Conservation (phyloP, 2,888 invertebrate genomes). For the Dasypolia templi region DNA sequence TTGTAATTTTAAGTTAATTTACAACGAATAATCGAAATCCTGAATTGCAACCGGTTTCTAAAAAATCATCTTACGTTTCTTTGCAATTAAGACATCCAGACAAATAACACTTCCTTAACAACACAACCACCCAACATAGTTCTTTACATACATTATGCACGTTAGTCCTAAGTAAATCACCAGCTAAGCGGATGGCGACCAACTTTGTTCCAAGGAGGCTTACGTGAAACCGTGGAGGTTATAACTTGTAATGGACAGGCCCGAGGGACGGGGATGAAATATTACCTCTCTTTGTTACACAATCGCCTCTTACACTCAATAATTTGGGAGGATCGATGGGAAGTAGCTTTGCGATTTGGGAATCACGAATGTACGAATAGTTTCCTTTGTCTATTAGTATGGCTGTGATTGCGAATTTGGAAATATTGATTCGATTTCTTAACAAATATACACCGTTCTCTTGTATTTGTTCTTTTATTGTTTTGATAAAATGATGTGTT, state of each 20-base stretch:
- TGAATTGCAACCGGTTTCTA: too few species aligned
- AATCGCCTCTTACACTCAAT: slow-evolving; percentile 63
- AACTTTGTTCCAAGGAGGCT: slow-evolving; percentile 48
- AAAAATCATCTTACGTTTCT: neutral
- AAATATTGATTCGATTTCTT: slow-evolving; percentile 16
- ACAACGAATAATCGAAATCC: too few species aligned
- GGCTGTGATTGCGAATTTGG: slow-evolving; percentile 32
- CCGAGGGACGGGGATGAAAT: slow-evolving; percentile 61
- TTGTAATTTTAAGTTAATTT: neutral
- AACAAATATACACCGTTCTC: slow-evolving; percentile 3
- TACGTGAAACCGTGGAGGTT: slow-evolving; percentile 34
- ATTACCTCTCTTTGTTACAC: slow-evolving; percentile 65
- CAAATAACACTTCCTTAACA: slow-evolving; percentile 1
- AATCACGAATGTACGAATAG: slow-evolving; percentile 45
- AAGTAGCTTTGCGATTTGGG: slow-evolving; percentile 47
- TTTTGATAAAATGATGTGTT: neutral
- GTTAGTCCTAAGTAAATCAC: slow-evolving; percentile 55
- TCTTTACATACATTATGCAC: slow-evolving; percentile 31
- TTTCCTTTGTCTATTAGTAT: slow-evolving; percentile 50
- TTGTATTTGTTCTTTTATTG: neutral
- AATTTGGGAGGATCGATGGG: slow-evolving; percentile 60
- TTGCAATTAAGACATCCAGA: slow-evolving; percentile 9
- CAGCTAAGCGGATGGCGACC: slow-evolving; percentile 39
- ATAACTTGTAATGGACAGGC: slow-evolving; percentile 53
- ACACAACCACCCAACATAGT: slow-evolving; percentile 16